phyloP scores from a whole-genome alignment of 2,113 vertebrate genomes.

The Lagopus leucura region DNA sequence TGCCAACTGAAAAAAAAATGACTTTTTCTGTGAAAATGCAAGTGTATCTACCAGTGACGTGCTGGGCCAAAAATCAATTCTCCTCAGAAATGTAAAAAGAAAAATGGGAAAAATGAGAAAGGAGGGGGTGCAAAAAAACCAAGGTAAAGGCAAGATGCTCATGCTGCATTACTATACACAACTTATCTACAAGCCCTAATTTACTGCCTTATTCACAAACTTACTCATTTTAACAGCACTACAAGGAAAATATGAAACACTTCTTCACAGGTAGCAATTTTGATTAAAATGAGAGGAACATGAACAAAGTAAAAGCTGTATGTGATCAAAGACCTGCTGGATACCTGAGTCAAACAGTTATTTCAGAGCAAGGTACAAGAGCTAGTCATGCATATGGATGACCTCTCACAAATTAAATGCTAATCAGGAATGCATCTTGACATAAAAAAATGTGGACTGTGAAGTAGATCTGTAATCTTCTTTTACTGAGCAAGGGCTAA shows the following conservation, averaged over 20 bases:
- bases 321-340: slow-evolving; percentile 61
- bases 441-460: not conserved
- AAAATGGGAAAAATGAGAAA: not conserved
- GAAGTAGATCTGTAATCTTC: not conserved
- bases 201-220: slow-evolving; percentile 23
- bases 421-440: slow-evolving; percentile 46
- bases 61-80: slow-evolving; percentile 37
- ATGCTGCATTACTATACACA: slow-evolving; percentile 55
- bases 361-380: slow-evolving; percentile 54
- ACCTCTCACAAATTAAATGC: slow-evolving; percentile 70
- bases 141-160: not conserved
- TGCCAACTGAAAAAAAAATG: not conserved
- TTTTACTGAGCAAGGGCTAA: not conserved
- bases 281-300: slow-evolving; percentile 28
- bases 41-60: slow-evolving; percentile 14
- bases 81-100: slow-evolving; percentile 12
- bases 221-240: slow-evolving; percentile 24
- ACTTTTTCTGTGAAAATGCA: slow-evolving; percentile 34
- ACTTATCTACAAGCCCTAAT: slow-evolving; percentile 18
- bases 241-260: slow-evolving; percentile 5
- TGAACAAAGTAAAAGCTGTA: slow-evolving; percentile 35
- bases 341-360: slow-evolving; percentile 54
- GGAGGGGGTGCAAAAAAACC: not conserved
- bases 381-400: slow-evolving; percentile 68
- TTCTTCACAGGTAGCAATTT: slow-evolving; percentile 44